Evolutionary conservation across 2,113 vertebrate genomes (phyloP).

Genomic region (Fulmarus glacialis): DNA sequence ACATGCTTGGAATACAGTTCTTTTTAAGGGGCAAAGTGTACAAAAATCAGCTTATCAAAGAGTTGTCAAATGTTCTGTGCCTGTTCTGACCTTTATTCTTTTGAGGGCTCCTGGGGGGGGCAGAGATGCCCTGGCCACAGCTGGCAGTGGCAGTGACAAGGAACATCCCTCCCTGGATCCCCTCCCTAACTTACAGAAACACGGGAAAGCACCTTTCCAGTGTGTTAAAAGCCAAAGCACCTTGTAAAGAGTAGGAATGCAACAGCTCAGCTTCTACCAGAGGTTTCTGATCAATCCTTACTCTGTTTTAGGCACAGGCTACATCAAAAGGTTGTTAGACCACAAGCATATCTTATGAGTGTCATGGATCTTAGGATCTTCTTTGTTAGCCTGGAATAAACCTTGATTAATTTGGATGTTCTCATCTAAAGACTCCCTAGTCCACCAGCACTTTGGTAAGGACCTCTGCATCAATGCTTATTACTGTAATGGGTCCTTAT

Average conservation of each 20-base stretch:
- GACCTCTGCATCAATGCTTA: neutral
- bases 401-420: neutral
- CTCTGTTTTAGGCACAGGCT: neutral
- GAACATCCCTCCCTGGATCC: neutral
- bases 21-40: neutral
- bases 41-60: neutral
- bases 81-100: neutral
- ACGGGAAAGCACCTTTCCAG: neutral
- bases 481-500: neutral
- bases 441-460: neutral
- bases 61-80: neutral
- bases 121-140: neutral
- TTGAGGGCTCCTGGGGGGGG: neutral
- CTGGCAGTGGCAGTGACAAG: fast-evolving
- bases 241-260: neutral
- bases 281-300: neutral
- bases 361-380: neutral
- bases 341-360: neutral
- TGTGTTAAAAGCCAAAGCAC: neutral
- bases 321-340: neutral
- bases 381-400: neutral
- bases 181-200: neutral
- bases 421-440: neutral
- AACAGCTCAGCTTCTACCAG: neutral
- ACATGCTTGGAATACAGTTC: neutral